Evolutionary conservation across 2,888 invertebrate genomes (phyloP), one percentile per base, ranked within the genome.

Genomic region (Rhodophaea formosa): DNA sequence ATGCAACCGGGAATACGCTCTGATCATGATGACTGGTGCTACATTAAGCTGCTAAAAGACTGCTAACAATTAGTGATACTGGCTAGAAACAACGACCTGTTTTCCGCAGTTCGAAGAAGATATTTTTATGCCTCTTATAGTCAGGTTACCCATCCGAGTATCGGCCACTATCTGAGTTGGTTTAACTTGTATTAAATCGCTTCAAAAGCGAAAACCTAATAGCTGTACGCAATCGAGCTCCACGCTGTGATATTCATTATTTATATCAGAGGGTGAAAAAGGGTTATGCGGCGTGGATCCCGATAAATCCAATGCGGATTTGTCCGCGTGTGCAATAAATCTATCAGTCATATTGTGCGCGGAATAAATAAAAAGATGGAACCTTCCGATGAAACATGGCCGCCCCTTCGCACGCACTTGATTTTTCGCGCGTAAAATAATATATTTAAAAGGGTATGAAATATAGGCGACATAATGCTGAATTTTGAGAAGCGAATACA

Each of bases 291-390:
- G 30, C 14, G 1, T 32, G 30, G 49, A 49, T 49, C 49, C 49
- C 49, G 32, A 52, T 52, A 52, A 39, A 52, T 52, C 42, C 52
- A 16, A 7, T 8, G n/a, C n/a, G n/a, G n/a, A 16, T 43, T 54
- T 44, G 54, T 54, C 54, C 54, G 32, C 43, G 23, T 30, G 45
- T 10, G 43, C 30, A 8, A 35, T 54, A 54, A 54, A 54, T 54
- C 45, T 54, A 32, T 45, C 54, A 54, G 15, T 54, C 45, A 54
- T 54, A 45, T 53, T 39, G 53, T 53, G 53, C 42, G 53, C 23
- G 53, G 53, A 42, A 53, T 53, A 53, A 53, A 43, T 42, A 42
- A 53, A 43, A 53, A 43, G 8, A 0, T 1, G 15, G 5, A 16
- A 44, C 5, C 3, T 23, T 23, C 5, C 35, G 43, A 53, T 53